Evolutionary conservation across 2,888 invertebrate genomes (phyloP).

Genomic region (Caenorhabditis sinica): DNA sequence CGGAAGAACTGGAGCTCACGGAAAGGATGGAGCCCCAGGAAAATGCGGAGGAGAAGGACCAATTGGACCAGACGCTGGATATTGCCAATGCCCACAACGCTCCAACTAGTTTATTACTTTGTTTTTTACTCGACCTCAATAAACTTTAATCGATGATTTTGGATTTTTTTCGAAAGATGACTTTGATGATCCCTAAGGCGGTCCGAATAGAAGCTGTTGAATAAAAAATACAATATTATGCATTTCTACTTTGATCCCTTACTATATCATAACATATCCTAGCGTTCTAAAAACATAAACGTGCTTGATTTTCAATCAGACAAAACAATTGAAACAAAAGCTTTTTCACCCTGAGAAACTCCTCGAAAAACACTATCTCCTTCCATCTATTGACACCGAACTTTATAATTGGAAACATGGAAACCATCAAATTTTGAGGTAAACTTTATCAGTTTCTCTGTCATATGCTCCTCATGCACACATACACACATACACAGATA

Average conservation of each 20-base stretch:
- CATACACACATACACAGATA: conserved; percentile 12
- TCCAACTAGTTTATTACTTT: conserved; percentile 48
- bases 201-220: too few species aligned
- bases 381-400: neutral
- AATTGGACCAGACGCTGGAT: conserved; percentile 70
- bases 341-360: neutral
- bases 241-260: conserved; percentile 4
- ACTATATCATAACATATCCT: neutral
- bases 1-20: conserved; percentile 71
- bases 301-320: neutral
- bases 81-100: conserved; percentile 63
- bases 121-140: neutral
- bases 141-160: neutral
- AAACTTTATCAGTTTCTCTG: conserved; percentile 45
- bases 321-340: neutral
- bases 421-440: conserved; percentile 24
- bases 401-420: conserved; percentile 18
- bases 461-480: conserved; percentile 42
- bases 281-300: conserved; percentile 12
- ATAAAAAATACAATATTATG: neutral
- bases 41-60: conserved; percentile 69
- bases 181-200: too few species aligned
- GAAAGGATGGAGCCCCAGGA: conserved; percentile 73
- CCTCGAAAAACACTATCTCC: neutral
- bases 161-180: neutral